A percentile compares a stretch with the other conserved stretches of the same genome.
phyloP scores from a whole-genome alignment of 2,888 invertebrate species.

The Anodontia alba region DNA sequence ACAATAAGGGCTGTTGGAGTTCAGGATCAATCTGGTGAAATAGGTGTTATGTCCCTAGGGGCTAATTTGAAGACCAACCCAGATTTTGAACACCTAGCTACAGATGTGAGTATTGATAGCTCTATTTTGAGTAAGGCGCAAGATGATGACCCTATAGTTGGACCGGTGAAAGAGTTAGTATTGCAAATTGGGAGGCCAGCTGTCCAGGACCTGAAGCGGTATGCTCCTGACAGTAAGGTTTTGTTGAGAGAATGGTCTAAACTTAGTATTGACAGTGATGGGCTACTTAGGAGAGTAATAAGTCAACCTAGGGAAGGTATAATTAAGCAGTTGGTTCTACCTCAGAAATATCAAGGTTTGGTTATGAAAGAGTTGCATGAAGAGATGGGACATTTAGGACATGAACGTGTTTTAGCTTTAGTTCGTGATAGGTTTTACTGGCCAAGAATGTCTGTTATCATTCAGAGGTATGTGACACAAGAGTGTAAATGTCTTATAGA shows the following conservation, averaged over 20 bases:
- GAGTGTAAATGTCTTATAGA: conserved; percentile 40
- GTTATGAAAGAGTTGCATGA: conserved; percentile 46
- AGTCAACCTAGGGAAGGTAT: conserved; percentile 12
- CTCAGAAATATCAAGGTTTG: conserved; percentile 9
- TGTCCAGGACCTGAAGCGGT: not conserved
- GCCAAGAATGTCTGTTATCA: conserved; percentile 49
- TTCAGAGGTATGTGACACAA: conserved; percentile 38
- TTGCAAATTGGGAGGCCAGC: not conserved
- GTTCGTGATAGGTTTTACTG: conserved; percentile 56
- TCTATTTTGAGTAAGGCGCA: not conserved
- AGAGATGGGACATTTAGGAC: conserved; percentile 55
- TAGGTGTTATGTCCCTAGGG: conserved; percentile 5
- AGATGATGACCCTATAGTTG: not conserved
- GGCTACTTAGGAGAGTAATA: not conserved
- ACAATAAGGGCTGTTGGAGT: too few relatives aligned
- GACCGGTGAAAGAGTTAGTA: not conserved
- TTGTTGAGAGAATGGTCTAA: conserved; percentile 19
- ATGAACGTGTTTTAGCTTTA: conserved; percentile 36
- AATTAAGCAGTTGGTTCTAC: conserved; percentile 38
- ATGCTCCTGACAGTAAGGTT: conserved; percentile 3
- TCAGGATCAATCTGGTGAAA: not conserved
- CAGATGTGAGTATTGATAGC: conserved; percentile 6
- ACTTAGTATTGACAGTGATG: not conserved
- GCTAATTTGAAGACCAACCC: not conserved
- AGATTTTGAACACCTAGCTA: not conserved